Base-by-base conservation (phyloP, 1,140 invertebrate species). In the Drosophila pallidifrons region DNA sequence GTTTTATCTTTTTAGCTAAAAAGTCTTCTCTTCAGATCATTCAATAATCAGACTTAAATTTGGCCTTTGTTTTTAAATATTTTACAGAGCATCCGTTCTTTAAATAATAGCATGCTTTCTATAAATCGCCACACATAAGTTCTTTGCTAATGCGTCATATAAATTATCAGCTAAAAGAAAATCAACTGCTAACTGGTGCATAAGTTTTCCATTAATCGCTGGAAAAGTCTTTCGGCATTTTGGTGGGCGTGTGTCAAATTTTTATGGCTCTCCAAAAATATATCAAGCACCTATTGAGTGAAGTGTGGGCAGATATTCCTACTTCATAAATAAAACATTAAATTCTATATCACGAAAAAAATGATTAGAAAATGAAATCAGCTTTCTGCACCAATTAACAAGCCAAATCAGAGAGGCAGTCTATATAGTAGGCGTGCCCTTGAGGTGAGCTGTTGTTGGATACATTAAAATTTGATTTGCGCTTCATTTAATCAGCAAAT, bases 311-410 rank as follows among this genome's bases (percentile, higher is more conserved):
- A 11, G 41, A 43, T n/a, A 13, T n/a, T 25, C 4, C 32, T 6
- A 32, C 60, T 25, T 58, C 85, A 83, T 87, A 89, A 87, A 87
- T 88, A 68, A 88, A 81, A 88, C 76, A 88, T 73, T 20, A 74
- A 78, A 41, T 41, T 64, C 58, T 71, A 25, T 69, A 63, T 55
- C 25, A 55, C 51, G 20, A 16, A 7, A 47, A 82, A 82, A 67
- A 69, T 71, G 59, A 73, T 69, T 63, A 73, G 43, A 68, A 74
- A 46, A 67, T 73, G 43, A 60, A 43, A 63, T 55, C 52, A 52
- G 66, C 66, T 88, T 87, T 82, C 76, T 82, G 79, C 76, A 71
- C 66, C 76, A 87, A 87, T 87, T 87, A 87, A 77, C 77, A 64
- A 38, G 54, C 15, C 67, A 54, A 54, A 35, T 13, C n/a, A 32